Evolutionary conservation across 2,113 vertebrate genomes (phyloP).

Genomic region (Campylorhamphus procurvoides): DNA sequence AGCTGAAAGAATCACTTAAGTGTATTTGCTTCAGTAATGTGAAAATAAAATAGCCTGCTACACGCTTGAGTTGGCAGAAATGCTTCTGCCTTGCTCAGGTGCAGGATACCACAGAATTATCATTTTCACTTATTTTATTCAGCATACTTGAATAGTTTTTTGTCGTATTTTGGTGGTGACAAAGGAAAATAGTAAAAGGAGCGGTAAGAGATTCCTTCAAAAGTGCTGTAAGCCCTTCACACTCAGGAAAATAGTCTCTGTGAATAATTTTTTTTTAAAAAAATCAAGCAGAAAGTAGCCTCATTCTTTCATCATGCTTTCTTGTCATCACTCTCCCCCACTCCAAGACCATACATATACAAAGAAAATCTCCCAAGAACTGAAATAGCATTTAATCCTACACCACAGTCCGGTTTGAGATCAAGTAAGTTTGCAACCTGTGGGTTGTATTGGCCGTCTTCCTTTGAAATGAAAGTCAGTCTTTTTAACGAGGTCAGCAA

Average conservation of each 20-base stretch:
- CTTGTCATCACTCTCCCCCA: fast-evolving
- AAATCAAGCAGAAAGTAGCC: not conserved
- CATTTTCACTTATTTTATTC: not conserved
- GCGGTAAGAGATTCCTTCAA: not conserved
- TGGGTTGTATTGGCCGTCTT: not conserved
- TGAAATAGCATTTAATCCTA: not conserved
- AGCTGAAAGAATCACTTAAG: not conserved
- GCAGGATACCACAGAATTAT: not conserved
- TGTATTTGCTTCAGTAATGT: not conserved
- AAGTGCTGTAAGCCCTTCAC: not conserved
- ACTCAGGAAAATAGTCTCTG: not conserved
- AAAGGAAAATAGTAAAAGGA: not conserved
- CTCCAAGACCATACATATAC: not conserved
- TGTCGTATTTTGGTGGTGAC: not conserved
- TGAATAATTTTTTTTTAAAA: not conserved
- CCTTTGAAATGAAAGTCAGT: not conserved
- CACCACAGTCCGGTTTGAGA: not conserved
- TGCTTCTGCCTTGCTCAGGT: not conserved
- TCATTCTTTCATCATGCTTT: not conserved
- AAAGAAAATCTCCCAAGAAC: not conserved
- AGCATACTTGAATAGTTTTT: not conserved
- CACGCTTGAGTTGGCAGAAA: not conserved
- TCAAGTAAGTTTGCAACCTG: not conserved
- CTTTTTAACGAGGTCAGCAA: not conserved
- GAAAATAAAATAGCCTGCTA: not conserved